Percentiles rank a stretch among this genome's conserved stretches.
These are phyloP conservation scores for Flabesymbios commensalis DNA, from an alignment of 2,888 invertebrate genomes.

Conservation along the genomic window DNA sequence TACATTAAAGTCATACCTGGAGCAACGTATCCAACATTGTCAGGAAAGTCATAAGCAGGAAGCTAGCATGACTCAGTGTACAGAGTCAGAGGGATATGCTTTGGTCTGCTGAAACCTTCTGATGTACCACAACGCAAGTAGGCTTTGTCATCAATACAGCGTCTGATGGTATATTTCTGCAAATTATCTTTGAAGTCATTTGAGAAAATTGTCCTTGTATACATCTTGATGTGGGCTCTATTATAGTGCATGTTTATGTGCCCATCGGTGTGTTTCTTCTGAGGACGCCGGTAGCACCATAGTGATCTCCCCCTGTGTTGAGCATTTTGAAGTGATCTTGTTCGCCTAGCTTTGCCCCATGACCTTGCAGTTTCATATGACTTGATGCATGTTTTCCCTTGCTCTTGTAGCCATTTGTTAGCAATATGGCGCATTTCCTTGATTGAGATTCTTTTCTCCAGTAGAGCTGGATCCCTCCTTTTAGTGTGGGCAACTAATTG, in stretches of 20 bases:
- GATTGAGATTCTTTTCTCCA: background rate
- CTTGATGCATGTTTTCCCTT: background rate
- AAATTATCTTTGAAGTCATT: background rate
- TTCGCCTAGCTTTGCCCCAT: background rate
- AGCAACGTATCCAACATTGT: background rate
- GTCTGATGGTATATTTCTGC: background rate
- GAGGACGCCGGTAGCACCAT: background rate
- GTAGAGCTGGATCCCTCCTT: background rate
- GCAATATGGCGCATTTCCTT: background rate
- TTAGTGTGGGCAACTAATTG: background rate
- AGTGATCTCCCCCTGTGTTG: background rate
- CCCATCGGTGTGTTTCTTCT: background rate
- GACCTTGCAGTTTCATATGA: background rate
- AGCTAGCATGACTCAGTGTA: background rate
- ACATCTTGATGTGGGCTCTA: conserved; percentile 1
- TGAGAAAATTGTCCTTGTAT: background rate
- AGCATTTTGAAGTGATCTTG: background rate
- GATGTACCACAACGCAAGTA: background rate
- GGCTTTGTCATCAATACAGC: conserved; percentile 7
- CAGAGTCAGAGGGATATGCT: background rate
- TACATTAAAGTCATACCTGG: background rate
- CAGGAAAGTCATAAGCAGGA: conserved; percentile 5
- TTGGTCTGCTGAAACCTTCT: background rate
- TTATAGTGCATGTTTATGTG: conserved; percentile 1
- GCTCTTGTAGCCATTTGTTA: background rate